Evolutionary conservation across 2,113 vertebrate species (phyloP).

Genomic region (Gopherus flavomarginatus): DNA sequence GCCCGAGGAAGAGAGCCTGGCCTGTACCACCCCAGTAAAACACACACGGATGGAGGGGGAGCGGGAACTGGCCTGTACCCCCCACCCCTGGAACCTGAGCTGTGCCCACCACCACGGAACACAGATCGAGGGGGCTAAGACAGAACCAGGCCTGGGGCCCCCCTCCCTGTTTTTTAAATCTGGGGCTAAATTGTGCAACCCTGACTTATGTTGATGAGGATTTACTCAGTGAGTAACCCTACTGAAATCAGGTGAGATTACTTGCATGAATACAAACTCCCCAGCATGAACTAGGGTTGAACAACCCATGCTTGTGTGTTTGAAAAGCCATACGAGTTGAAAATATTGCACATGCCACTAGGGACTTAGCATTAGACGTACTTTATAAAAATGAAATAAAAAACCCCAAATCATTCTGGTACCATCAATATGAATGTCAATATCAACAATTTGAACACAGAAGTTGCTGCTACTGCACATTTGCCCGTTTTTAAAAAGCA

Average conservation of each 20-base stretch:
- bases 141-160: rapidly evolving
- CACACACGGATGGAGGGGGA: too few species aligned
- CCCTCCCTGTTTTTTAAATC: too few species aligned
- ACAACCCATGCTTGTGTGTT: neutral
- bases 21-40: neutral
- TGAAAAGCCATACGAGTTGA: neutral
- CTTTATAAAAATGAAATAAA: neutral
- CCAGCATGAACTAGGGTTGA: neutral
- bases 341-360: neutral
- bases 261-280: neutral
- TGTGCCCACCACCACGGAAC: too few species aligned
- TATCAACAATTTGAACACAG: neutral
- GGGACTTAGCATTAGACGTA: neutral
- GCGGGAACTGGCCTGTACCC: neutral
- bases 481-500: neutral
- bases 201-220: neutral
- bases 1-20: neutral
- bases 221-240: neutral
- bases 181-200: neutral
- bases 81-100: too few species aligned
- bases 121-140: neutral
- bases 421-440: neutral
- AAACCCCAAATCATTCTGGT: neutral
- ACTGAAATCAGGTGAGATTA: neutral
- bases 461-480: neutral